These are phyloP conservation scores for Ophion costatus DNA, from an alignment of 2,888 invertebrate species.

Conservation along the genomic window DNA sequence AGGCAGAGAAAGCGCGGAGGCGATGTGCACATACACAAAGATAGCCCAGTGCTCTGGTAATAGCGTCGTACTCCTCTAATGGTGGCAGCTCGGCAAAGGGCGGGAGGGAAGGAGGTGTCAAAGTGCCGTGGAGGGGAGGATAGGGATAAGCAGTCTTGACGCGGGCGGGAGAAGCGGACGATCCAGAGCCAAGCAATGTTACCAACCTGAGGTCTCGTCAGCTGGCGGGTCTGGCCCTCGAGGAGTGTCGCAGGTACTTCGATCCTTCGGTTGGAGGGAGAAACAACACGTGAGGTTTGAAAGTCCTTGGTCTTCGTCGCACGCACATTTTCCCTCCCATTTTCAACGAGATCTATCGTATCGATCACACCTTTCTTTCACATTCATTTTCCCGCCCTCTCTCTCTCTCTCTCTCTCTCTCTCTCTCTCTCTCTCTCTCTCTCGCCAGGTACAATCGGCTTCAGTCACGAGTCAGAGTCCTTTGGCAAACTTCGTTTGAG, in stretches of 20 bases:
- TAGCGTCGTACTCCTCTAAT: constrained; percentile 45
- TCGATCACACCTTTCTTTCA: not conserved
- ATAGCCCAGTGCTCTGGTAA: constrained; percentile 4
- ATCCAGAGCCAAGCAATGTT: constrained; percentile 45
- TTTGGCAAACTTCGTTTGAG: constrained; percentile 51
- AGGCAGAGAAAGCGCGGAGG: constrained; percentile 16
- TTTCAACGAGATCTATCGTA: not conserved
- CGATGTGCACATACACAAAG: constrained; percentile 1
- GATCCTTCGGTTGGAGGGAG: constrained; percentile 28
- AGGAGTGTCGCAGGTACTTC: constrained; percentile 52
- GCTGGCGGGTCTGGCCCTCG: constrained; percentile 35
- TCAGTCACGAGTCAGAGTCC: constrained; percentile 42
- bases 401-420: not conserved
- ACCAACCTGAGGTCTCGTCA: constrained; percentile 62
- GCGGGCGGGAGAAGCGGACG: not conserved
- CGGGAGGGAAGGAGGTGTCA: constrained; percentile 45
- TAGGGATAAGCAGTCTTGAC: not conserved
- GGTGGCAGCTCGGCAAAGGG: constrained; percentile 4
- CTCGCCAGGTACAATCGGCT: not conserved
- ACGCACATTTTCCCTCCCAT: constrained; percentile 15
- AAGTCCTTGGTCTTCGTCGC: constrained; percentile 25
- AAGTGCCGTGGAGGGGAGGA: constrained; percentile 19
- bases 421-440: not conserved
- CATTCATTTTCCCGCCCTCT: not conserved
- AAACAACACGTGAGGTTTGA: not conserved